phyloP scores from a whole-genome alignment of 2,888 invertebrate species.

The Stenurella melanura region DNA sequence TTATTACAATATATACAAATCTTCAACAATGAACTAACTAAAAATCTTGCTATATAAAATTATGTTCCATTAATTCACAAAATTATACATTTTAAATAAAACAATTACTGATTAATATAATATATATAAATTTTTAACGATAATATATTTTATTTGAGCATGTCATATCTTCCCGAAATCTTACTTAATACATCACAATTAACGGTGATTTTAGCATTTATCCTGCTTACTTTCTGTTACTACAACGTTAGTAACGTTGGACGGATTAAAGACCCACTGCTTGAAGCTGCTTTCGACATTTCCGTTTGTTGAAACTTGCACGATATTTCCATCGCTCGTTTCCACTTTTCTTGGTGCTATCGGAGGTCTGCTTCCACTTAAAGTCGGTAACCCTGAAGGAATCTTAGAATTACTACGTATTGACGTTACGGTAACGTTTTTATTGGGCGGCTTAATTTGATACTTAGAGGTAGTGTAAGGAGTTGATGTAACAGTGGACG shows the following conservation, averaged over 20 bases:
- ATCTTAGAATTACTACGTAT: constrained; percentile 78
- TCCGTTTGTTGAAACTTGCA: constrained; percentile 66
- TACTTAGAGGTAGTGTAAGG: constrained; percentile 64
- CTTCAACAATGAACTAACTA: constrained; percentile 44
- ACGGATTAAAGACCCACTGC: constrained; percentile 73
- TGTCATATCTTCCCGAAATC: constrained; percentile 25
- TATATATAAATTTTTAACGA: constrained; percentile 40
- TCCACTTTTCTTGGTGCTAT: constrained; percentile 74
- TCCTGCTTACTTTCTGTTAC: constrained; percentile 66
- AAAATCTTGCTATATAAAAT: constrained; percentile 36
- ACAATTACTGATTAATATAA: constrained; percentile 37
- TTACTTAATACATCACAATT: constrained; percentile 38
- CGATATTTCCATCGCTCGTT: constrained; percentile 68
- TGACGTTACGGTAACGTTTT: constrained; percentile 79
- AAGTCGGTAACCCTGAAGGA: constrained; percentile 70
- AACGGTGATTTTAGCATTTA: constrained; percentile 34
- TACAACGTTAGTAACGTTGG: constrained; percentile 69
- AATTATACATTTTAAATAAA: constrained; percentile 36
- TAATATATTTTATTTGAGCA: constrained; percentile 43
- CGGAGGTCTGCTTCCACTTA: constrained; percentile 71
- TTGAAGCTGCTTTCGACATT: constrained; percentile 69
- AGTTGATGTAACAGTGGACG: constrained; percentile 68
- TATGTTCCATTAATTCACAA: constrained; percentile 36
- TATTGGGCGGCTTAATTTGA: constrained; percentile 69
- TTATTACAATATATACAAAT: constrained; percentile 55